These are phyloP conservation scores for Dinocampus coccinellae DNA, from an alignment of 2,888 invertebrate species.

Conservation along the genomic window DNA sequence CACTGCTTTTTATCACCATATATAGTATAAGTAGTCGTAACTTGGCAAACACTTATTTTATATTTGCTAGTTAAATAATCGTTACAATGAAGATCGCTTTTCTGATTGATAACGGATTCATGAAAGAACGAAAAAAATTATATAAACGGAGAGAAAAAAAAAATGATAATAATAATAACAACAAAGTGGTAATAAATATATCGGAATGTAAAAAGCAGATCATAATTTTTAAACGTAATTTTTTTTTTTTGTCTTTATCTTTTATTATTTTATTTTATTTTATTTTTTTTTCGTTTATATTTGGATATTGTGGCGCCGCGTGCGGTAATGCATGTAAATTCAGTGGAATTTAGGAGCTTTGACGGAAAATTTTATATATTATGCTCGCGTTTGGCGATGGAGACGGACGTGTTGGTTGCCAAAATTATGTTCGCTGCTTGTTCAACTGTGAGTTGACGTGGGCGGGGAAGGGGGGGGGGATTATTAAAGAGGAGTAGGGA, in stretches of 20 bases:
- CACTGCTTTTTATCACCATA: conserved; percentile 11
- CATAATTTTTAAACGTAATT: too few species aligned
- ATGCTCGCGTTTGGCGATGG: neutral
- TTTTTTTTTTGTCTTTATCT: too few species aligned
- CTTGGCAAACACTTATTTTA: conserved; percentile 7
- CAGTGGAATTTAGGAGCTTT: neutral
- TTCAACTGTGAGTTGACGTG: conserved; percentile 18
- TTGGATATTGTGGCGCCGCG: neutral
- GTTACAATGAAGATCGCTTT: neutral
- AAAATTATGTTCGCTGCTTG: conserved; percentile 7
- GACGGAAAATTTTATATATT: neutral
- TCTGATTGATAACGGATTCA: neutral
- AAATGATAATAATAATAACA: neutral
- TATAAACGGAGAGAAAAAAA: neutral
- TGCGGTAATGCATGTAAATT: neutral
- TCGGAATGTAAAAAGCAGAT: too few species aligned
- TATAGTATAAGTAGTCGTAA: neutral
- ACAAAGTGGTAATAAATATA: neutral
- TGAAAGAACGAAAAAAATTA: neutral
- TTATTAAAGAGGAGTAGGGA: conserved; percentile 10
- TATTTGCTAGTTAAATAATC: conserved; percentile 11
- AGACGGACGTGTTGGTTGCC: neutral
- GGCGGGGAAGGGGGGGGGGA: too few species aligned
- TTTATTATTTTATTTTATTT: neutral
- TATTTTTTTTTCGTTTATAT: neutral